Evolutionary conservation across 2,113 vertebrate species (phyloP), one percentile per base, ranked within the genome.

Genomic region (Collichthys lucidus): DNA sequence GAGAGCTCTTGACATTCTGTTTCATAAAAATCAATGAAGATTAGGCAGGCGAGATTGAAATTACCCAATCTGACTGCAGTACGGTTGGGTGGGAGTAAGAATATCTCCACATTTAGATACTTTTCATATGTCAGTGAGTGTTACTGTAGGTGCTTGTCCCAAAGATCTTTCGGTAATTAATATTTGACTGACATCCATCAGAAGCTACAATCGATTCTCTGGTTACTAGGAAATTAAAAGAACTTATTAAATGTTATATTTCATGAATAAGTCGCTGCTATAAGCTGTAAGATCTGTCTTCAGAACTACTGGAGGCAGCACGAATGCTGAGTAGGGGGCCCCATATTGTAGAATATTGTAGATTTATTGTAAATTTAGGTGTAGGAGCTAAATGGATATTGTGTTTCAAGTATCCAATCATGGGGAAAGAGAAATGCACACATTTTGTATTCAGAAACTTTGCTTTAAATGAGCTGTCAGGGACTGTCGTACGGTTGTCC

Each of bases 1-100:
- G 19, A 57, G 53, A 9, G 19, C 49, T 76, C 53, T 56, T 46
- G n/a, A 47, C 35, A 15, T 50, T 77, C 24, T 73, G 5, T 68
- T 72, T 80, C n/a, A 80, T 66, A 19, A 26, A 44, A 72, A 73
- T 77, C 77, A 68, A 42, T 66, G 29, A 52, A 60, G 50, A 74
- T 69, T 10, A 73, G 62, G 7, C 11, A 3, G 40, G 53, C 2
- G 7, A 35, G 5, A 35, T 17, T 49, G 55, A 71, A 74, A 55
- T 61, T 15, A 40, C 22, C 53, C 40, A 60, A 6, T 72, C 31
- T 69, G 63, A 64, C 53, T 73, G 5, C 4, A 50, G 11, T 40
- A 22, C 5, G 11, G 24, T 16, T 0, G 10, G 11, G 0, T 47
- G 5, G 16, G 20, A 3, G 16, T 14, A 29, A 3, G 5, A 15